Evolutionary conservation across 2,113 vertebrate species (phyloP).

Genomic region (Eptatretus burgeri): DNA sequence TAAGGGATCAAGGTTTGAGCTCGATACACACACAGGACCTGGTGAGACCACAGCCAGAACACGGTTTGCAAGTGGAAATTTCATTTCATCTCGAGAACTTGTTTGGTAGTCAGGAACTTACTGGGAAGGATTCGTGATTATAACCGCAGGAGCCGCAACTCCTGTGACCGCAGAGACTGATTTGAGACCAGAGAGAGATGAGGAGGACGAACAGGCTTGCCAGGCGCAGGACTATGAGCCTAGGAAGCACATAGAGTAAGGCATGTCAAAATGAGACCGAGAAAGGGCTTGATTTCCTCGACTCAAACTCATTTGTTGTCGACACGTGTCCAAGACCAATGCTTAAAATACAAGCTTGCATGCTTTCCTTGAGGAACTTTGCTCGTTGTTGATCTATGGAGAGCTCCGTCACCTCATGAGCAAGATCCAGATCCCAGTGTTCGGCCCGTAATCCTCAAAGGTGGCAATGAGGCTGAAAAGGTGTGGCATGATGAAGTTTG

Average conservation of each 20-base stretch:
- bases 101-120: no score
- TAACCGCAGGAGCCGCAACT: conserved; percentile 41
- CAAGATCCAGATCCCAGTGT: conserved; percentile 60
- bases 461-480: conserved; percentile 43
- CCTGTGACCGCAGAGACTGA: conserved; percentile 21
- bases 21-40: no score
- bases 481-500: conserved; percentile 46
- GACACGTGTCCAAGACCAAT: background rate
- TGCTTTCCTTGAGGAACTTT: no score
- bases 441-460: conserved; percentile 62
- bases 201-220: conserved; percentile 58
- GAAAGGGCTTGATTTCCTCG: background rate
- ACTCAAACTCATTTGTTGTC: background rate
- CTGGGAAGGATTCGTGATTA: conserved; percentile 45
- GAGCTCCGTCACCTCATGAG: conserved; percentile 33
- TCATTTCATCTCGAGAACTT: no score
- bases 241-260: no score
- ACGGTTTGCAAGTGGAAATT: no score
- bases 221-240: conserved; percentile 68
- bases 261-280: background rate
- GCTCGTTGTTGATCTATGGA: no score
- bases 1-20: no score
- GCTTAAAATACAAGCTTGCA: no score
- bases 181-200: conserved; percentile 51
- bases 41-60: no score